Evolutionary conservation across 1,140 invertebrate genomes (phyloP).

Genomic region (Zaprionus africanus): DNA sequence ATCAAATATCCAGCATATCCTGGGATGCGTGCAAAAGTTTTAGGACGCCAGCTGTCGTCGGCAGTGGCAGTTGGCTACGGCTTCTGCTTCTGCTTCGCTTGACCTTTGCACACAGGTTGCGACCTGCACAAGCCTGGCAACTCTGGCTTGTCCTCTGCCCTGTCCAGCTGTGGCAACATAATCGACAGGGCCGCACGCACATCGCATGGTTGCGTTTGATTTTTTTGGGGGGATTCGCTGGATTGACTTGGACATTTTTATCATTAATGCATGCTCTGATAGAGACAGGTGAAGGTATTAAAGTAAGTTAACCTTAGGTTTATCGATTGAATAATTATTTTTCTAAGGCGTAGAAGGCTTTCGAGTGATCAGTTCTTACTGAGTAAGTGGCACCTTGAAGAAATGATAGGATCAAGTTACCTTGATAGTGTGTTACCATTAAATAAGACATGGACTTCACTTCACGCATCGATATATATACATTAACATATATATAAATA

Average conservation of each 20-base stretch:
- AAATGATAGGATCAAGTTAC: no score
- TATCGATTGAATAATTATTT: no score
- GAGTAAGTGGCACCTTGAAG: no score
- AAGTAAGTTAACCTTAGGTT: no score
- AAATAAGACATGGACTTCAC: no score
- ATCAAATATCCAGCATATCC: conserved; percentile 20
- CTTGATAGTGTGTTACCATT: no score
- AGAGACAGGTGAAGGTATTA: no score
- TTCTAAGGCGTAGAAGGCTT: no score
- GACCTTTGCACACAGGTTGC: conserved; percentile 1
- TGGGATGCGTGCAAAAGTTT: conserved; percentile 4
- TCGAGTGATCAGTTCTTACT: no score
- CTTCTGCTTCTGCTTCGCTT: not conserved
- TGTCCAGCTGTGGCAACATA: not conserved
- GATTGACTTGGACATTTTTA: not conserved
- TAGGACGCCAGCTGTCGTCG: not conserved
- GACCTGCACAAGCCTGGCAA: conserved; percentile 1
- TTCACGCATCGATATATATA: no score
- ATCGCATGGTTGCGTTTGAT: not conserved
- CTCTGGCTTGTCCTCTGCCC: not conserved
- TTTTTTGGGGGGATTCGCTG: not conserved
- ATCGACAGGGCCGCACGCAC: conserved; percentile 1
- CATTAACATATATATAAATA: no score
- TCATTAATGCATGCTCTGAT: conserved; percentile 1
- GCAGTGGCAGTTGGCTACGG: not conserved